These are phyloP conservation scores for Colletes collaris DNA, from an alignment of 2,888 invertebrate genomes.

Conservation along the genomic window DNA sequence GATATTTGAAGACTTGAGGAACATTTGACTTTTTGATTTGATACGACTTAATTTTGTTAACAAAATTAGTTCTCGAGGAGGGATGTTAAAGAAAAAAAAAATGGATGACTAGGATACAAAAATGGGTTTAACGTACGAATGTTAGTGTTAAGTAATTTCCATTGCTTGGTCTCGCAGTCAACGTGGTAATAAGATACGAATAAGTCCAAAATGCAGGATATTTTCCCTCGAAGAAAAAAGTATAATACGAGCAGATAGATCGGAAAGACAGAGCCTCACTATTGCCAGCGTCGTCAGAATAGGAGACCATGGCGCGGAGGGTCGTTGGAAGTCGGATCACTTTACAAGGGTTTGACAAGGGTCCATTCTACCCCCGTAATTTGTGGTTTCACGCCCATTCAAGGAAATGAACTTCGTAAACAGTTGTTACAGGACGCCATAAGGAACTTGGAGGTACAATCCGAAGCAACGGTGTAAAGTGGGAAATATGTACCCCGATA, in stretches of 20 bases:
- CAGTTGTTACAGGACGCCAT: constrained; percentile 57
- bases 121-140: no score
- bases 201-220: not conserved
- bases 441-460: constrained; percentile 40
- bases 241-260: not conserved
- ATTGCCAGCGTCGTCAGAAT: constrained; percentile 1
- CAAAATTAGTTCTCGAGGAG: no score
- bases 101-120: no score
- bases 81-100: no score
- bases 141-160: no score
- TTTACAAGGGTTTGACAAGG: constrained; percentile 3
- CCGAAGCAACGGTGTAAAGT: not conserved
- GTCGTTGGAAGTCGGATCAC: not conserved
- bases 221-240: not conserved
- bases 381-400: constrained; percentile 53
- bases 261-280: constrained; percentile 23
- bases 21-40: no score
- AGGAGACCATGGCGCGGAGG: constrained; percentile 14
- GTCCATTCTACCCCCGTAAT: constrained; percentile 23
- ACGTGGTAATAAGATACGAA: not conserved
- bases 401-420: constrained; percentile 71
- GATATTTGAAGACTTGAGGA: no score
- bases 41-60: no score
- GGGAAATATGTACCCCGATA: no score
- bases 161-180: no score